These are phyloP conservation scores for Disparrhopalites patrizii DNA, from an alignment of 2,888 invertebrate species.

Conservation along the genomic window DNA sequence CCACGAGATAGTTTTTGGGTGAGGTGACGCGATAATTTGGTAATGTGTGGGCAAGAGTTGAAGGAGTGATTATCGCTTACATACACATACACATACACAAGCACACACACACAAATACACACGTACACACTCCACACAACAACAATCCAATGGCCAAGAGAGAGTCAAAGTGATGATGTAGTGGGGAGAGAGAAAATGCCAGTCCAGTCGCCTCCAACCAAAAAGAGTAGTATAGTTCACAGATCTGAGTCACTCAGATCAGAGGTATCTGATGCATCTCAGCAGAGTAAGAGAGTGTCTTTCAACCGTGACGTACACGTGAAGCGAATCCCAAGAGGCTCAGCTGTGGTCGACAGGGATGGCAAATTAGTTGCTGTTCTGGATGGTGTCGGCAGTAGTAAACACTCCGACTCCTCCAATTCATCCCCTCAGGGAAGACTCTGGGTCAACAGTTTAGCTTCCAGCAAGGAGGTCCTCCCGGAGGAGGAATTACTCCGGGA, in stretches of 20 bases:
- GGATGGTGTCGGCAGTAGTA: conserved; percentile 15
- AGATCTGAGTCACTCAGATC: conserved; percentile 41
- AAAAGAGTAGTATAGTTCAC: conserved; percentile 37
- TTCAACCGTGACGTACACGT: conserved; percentile 88
- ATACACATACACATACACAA: too few species aligned
- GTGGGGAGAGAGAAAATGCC: conserved; percentile 35
- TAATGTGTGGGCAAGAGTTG: conserved; percentile 32
- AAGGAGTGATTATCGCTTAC: conserved; percentile 28
- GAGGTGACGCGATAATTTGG: conserved; percentile 33
- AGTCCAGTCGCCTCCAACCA: conserved; percentile 34
- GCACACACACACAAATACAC: too few species aligned
- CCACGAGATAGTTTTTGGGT: conserved; percentile 32
- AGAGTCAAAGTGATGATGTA: conserved; percentile 25
- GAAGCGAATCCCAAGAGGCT: conserved; percentile 64
- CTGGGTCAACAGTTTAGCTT: conserved; percentile 49
- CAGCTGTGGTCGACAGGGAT: conserved; percentile 33
- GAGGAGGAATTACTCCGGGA: conserved; percentile 70
- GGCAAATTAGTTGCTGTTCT: conserved; percentile 32
- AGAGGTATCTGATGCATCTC: conserved; percentile 37
- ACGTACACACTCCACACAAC: too few species aligned
- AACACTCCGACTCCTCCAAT: neutral
- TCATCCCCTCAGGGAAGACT: conserved; percentile 16
- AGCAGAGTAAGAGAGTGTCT: conserved; percentile 61
- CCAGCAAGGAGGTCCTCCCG: conserved; percentile 58
- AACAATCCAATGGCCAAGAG: conserved; percentile 23